These are phyloP conservation scores for Amiota mariae DNA, from an alignment of 2,888 invertebrate genomes.

Conservation along the genomic window DNA sequence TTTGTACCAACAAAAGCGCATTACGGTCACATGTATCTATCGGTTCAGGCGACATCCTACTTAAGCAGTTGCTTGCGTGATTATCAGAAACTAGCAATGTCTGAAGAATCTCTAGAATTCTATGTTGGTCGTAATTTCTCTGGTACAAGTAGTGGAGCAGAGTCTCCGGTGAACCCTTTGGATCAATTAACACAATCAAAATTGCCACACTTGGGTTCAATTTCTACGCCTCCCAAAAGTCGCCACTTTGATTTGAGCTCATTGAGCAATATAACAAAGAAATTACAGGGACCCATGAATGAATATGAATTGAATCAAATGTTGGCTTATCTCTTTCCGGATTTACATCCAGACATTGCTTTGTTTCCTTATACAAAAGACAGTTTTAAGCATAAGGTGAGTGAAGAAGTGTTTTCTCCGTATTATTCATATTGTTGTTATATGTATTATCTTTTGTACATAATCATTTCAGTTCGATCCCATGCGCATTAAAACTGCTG, in stretches of 20 bases:
- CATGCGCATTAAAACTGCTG: constrained; percentile 82
- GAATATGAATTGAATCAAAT: constrained; percentile 84
- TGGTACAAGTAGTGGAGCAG: constrained; percentile 75
- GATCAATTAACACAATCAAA: constrained; percentile 85
- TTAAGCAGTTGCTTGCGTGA: constrained; percentile 84
- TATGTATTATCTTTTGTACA: not conserved
- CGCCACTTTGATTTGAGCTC: constrained; percentile 56
- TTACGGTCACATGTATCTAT: constrained; percentile 78
- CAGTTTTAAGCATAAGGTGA: constrained; percentile 74
- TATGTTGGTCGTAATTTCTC: constrained; percentile 71
- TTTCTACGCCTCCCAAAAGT: constrained; percentile 20
- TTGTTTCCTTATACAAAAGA: constrained; percentile 76
- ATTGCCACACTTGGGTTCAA: constrained; percentile 75
- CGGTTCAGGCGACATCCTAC: constrained; percentile 82
- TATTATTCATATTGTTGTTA: not conserved
- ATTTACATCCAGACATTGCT: constrained; percentile 80
- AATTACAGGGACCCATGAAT: constrained; percentile 84
- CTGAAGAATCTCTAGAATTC: constrained; percentile 57
- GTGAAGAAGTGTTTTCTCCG: constrained; percentile 42
- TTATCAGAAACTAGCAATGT: constrained; percentile 79
- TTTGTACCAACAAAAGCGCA: constrained; percentile 88
- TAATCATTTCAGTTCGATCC: constrained; percentile 74
- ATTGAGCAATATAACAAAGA: constrained; percentile 74
- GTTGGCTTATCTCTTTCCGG: constrained; percentile 89
- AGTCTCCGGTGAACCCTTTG: constrained; percentile 76